Evolutionary conservation across 2,113 vertebrate species (phyloP), one percentile per base, ranked within the genome.

Genomic region (Formicarius rufipectus): DNA sequence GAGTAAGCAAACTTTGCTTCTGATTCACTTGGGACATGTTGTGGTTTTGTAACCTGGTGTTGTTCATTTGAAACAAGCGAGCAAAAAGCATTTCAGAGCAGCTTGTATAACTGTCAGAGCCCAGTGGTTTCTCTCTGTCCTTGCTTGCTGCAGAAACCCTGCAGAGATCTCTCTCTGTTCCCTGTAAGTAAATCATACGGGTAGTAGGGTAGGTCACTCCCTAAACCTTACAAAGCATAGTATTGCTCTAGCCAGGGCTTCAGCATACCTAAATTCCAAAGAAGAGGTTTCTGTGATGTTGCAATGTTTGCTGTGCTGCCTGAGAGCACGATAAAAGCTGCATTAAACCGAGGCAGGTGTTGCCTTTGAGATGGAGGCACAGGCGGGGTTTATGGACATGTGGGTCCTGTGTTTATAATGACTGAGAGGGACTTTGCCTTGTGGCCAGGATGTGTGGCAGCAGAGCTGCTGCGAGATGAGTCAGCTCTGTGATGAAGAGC

Each of bases 371-470:
- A 33, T 40, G 64, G 28, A 33, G 8, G 25, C 45, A 40, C 21
- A 10, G 35, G 30, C 44, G 18, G n/a, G n/a, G 45, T 37, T 69
- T 31, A 4, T 30, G 31, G 28, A 50, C 0, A 0, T 20, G 8
- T n/a, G n/a, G 47, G 18, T 82, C 20, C 31, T 30, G 13, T 9
- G 30, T 49, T 56, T 73, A 25, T 64, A 12, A 18, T 7, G 53
- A 12, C 40, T 39, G 31, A 22, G 58, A 50, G 19, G 8, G 37
- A 10, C 44, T 87, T 59, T 20, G n/a, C 22, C 37, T 33, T 20
- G 14, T 1, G 8, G 21, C 35, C 16, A 60, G 22, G 79, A 5
- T n/a, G 21, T 45, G 31, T 62, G 31, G 37, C 21, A 37, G 27
- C 63, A 52, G 67, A 80, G 68, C 55, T 77, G 76, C 63, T 69